Conservation (phyloP, 1,140 invertebrate species). For the Olivierus martensii region DNA sequence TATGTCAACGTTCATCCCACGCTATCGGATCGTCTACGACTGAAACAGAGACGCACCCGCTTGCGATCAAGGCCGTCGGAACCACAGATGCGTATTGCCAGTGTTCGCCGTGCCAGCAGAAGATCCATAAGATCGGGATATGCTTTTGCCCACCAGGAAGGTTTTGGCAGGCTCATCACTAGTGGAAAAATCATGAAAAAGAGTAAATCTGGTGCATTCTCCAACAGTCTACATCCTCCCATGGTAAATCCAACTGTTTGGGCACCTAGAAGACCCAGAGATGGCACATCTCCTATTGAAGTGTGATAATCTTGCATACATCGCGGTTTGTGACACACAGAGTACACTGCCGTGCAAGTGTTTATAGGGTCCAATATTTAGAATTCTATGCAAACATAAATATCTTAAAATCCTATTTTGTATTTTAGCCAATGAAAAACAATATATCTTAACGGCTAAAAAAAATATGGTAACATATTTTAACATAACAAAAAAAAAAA, state of each 20-base stretch:
- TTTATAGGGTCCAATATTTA: too few species aligned
- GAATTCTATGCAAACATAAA: too few species aligned
- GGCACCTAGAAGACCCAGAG: too few species aligned
- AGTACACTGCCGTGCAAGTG: too few species aligned
- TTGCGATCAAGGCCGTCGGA: conserved; percentile 49
- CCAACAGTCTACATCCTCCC: conserved; percentile 12
- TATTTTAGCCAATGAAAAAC: too few species aligned
- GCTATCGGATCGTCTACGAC: conserved; percentile 74
- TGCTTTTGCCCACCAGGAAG: conserved; percentile 94
- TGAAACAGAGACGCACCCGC: conserved; percentile 51
- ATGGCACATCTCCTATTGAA: too few species aligned
- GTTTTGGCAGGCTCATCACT: conserved; percentile 94
- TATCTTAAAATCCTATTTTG: too few species aligned
- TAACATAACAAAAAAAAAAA: too few species aligned
- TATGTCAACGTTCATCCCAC: conserved; percentile 76
- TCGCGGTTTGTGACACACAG: too few species aligned
- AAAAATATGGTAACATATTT: too few species aligned
- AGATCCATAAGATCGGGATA: conserved; percentile 94
- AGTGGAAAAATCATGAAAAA: conserved; percentile 87
- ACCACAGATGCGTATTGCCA: conserved; percentile 60
- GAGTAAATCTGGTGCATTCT: conserved; percentile 10
- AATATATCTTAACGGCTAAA: too few species aligned
- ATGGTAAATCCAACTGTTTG: neutral
- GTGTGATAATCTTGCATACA: too few species aligned
- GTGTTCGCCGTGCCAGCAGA: conserved; percentile 62